phyloP scores from a whole-genome alignment of 1,140 invertebrate genomes.

The Elysia chlorotica region DNA sequence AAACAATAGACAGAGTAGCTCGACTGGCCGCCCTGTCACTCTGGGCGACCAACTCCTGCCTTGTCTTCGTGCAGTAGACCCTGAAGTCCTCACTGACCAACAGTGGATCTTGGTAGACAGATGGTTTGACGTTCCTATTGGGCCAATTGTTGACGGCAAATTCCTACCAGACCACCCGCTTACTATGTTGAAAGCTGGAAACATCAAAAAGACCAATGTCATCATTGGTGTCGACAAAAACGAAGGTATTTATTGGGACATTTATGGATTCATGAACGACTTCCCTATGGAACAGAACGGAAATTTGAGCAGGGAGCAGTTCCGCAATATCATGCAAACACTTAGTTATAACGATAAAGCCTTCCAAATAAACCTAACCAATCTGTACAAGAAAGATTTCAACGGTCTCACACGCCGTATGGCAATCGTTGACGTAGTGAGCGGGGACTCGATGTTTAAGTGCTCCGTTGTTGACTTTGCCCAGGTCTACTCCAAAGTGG shows the following conservation, averaged over 20 bases:
- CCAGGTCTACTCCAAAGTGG: not conserved
- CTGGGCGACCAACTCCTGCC: conserved; percentile 75
- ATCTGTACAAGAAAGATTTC: not conserved
- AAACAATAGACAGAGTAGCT: conserved; percentile 72
- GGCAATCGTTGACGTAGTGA: not conserved
- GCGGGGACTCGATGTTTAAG: conserved; percentile 45
- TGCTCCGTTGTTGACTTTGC: conserved; percentile 45
- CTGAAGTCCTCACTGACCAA: conserved; percentile 77
- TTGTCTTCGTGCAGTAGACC: conserved; percentile 75
- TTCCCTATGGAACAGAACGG: not conserved
- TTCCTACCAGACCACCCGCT: conserved; percentile 85
- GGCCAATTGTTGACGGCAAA: conserved; percentile 87
- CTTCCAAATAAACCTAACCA: not conserved
- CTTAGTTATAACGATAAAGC: not conserved
- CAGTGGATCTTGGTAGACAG: conserved; percentile 69
- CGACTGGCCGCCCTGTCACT: conserved; percentile 21
- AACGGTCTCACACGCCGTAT: not conserved
- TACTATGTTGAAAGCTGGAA: conserved; percentile 74
- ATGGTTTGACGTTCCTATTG: conserved; percentile 75
- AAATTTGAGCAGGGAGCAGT: not conserved
- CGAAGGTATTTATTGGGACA: conserved; percentile 66
- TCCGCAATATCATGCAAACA: not conserved
- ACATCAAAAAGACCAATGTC: conserved; percentile 90
- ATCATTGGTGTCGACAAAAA: conserved; percentile 90
- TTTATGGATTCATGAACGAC: conserved; percentile 30